phyloP scores from a whole-genome alignment of 2,113 vertebrate genomes.

The Oncorhynchus gorbuscha region DNA sequence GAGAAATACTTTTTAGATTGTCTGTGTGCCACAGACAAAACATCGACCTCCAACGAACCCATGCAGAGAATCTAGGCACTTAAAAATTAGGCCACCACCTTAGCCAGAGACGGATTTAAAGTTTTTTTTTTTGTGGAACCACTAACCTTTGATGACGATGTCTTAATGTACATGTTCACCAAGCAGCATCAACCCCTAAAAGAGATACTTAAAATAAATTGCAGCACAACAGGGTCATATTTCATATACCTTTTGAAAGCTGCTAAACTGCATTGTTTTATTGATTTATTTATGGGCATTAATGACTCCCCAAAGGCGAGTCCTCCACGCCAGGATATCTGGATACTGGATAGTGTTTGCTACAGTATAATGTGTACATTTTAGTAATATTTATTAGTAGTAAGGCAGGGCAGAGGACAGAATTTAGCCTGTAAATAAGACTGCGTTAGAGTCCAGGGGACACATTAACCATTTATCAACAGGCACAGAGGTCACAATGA shows the following conservation, averaged over 20 bases:
- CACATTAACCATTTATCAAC: conserved; percentile 29
- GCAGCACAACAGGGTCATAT: not conserved
- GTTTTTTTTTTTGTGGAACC: too few relatives aligned
- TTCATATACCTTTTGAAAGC: conserved; percentile 25
- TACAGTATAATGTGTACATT: conserved; percentile 6
- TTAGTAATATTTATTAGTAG: conserved; percentile 9
- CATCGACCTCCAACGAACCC: not conserved
- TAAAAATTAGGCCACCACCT: not conserved
- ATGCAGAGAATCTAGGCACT: not conserved
- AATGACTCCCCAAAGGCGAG: conserved; percentile 22
- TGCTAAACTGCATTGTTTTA: conserved; percentile 28
- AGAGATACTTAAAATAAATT: conserved; percentile 2
- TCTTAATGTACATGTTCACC: not conserved
- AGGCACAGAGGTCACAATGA: conserved; percentile 17
- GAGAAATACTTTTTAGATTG: not conserved
- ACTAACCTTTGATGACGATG: not conserved
- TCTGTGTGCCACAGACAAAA: not conserved
- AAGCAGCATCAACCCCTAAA: not conserved
- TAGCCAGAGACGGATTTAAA: not conserved
- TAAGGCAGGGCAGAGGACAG: conserved; percentile 10
- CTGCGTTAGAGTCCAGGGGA: conserved; percentile 6
- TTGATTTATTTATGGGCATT: conserved; percentile 13
- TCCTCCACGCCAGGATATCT: not conserved
- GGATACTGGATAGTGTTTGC: not conserved
- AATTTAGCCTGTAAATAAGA: conserved; percentile 42